Base-by-base conservation (phyloP, 1,140 invertebrate species). In the Nasonia giraulti region DNA sequence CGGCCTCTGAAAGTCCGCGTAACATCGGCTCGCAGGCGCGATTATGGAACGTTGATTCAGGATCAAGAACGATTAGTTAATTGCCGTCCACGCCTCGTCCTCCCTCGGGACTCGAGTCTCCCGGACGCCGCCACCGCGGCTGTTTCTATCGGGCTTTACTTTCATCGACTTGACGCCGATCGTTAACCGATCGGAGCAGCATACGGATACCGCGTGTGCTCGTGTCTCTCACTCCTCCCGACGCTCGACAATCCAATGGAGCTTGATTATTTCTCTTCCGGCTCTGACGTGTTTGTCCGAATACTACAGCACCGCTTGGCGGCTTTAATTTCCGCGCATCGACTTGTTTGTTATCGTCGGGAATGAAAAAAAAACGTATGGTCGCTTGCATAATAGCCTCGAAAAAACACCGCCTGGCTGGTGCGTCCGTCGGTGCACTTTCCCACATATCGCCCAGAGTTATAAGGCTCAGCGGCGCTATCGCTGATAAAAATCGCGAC, bases 41-140 rank as follows among this genome's bases (percentile, higher is more conserved):
- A 50, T 14, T 3, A 17, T 17, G 14, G 47, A n/a, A 23, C 78
- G 82, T 84, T 83, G 86, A 89, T 87, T 88, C 78, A 86, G 75
- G 33, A 86, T 85, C 80, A 27, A 87, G 87, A 87, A 87, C 84
- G 87, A 87, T 89, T 86, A 86, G 82, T 68, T 47, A 86, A 88
- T 89, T 83, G 47, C 69, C 75, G 84, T 88, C 80, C 84, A 87
- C 86, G 86, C 86, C 74, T 87, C 73, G 66, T n/a, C 66, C 44
- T 71, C 83, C 44, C 27, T 44, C 20, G 62, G 76, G 69, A 33
- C 31, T 4, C 62, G 62, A 11, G 20, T 17, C 79, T 79, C 14
- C 27, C 66, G 76, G 69, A 33, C 31, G 33, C 33, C 5, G n/a
- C 27, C 37, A 2, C 27, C 27, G 0, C 14, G 10, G 55, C 55